Conservation (phyloP, 1,140 invertebrate genomes). For the Drosophila elegans region DNA sequence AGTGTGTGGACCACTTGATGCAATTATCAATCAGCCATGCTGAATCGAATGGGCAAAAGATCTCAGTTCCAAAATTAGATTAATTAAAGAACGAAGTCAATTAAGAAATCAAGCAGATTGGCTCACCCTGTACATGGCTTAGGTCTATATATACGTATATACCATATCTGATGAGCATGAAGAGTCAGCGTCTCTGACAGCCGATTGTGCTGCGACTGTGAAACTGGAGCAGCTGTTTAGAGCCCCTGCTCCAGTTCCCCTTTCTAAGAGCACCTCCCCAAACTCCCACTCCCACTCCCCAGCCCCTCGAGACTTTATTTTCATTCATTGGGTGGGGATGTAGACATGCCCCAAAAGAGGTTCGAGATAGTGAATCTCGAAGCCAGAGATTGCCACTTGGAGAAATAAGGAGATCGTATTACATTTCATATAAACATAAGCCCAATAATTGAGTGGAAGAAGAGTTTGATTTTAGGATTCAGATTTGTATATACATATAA, state of each 20-base stretch:
- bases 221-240: constrained; percentile 68
- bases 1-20: not conserved
- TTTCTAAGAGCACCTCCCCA: not conserved
- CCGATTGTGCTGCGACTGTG: constrained; percentile 67
- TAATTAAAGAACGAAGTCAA: constrained; percentile 44
- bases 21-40: constrained; percentile 23
- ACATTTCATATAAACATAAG: not conserved
- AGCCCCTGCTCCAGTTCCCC: constrained; percentile 38
- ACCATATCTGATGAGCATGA: constrained; percentile 79
- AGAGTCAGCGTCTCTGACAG: constrained; percentile 56
- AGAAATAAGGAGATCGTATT: constrained; percentile 13
- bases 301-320: constrained; percentile 24
- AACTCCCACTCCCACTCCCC: constrained; percentile 25
- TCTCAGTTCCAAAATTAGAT: constrained; percentile 25
- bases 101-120: constrained; percentile 46
- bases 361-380: constrained; percentile 49
- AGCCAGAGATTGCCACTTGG: constrained; percentile 46
- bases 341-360: constrained; percentile 66
- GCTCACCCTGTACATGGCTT: constrained; percentile 53
- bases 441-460: not conserved
- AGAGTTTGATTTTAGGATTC: no score
- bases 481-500: no score
- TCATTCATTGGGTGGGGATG: constrained; percentile 68
- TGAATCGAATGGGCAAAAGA: constrained; percentile 21
- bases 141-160: constrained; percentile 28